Evolutionary conservation across 2,113 vertebrate species (phyloP).

Genomic region (Spea multiplicata): DNA sequence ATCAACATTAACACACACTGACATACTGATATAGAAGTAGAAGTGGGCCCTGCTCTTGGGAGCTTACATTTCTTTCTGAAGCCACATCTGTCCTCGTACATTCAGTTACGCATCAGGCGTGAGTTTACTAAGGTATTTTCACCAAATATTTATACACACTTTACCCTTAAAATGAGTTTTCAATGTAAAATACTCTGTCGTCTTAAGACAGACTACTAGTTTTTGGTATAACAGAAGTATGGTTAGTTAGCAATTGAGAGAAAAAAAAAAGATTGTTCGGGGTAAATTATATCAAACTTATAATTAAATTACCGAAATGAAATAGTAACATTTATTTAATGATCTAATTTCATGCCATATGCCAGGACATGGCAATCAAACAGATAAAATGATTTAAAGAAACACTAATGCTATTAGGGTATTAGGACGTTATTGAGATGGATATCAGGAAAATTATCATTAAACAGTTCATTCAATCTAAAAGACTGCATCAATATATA

Average conservation of each 20-base stretch:
- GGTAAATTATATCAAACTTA: slow-evolving; percentile 7
- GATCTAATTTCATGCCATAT: slow-evolving; percentile 36
- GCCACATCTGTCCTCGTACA: too few species aligned
- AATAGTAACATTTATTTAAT: slow-evolving; percentile 36
- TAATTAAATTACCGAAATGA: slow-evolving; percentile 29
- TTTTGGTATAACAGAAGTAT: too few species aligned
- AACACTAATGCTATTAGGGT: slow-evolving; percentile 41
- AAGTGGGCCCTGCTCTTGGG: too few species aligned
- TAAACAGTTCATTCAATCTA: slow-evolving; percentile 25
- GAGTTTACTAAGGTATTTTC: too few species aligned
- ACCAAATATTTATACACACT: too few species aligned
- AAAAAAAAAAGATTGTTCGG: background rate
- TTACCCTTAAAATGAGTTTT: too few species aligned
- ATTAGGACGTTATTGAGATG: slow-evolving; percentile 41
- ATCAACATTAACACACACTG: too few species aligned
- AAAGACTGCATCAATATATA: slow-evolving; percentile 34
- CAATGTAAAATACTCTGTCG: too few species aligned
- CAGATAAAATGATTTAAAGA: slow-evolving; percentile 36
- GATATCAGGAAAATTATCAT: slow-evolving; percentile 35
- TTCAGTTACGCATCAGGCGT: too few species aligned
- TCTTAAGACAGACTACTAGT: too few species aligned
- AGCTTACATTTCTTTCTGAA: too few species aligned
- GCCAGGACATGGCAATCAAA: slow-evolving; percentile 34
- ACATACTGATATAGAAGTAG: too few species aligned
- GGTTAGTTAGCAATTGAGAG: background rate